Base-by-base conservation (phyloP, 2,113 vertebrate species). In the Notarius lentiginosus region DNA sequence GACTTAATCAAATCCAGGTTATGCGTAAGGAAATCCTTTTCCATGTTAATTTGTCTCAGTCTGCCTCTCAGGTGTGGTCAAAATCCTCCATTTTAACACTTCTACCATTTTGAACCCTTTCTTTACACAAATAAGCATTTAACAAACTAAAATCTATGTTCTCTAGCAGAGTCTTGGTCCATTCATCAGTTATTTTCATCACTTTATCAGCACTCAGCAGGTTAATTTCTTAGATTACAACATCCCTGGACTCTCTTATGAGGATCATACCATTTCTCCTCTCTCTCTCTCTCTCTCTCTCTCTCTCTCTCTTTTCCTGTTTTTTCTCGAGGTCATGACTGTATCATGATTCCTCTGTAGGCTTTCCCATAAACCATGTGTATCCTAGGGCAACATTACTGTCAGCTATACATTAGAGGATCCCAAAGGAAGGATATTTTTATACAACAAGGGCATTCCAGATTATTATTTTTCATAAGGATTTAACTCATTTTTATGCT, bases 301-400 rank as follows among this genome's bases (percentile, higher is more conserved):
- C n/a, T n/a, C n/a, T n/a, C n/a, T n/a, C n/a, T n/a, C n/a, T n/a
- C n/a, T n/a, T n/a, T n/a, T n/a, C 34, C 34, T 34, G 20, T 3
- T 76, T 18, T 53, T 22, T 49, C 49, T 77, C 22, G 55, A 77
- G 75, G 75, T 77, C 75, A 53, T 53, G 49, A 51, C 73, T 2
- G 73, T 76, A 77, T 77, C 49, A 5, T 77, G 75, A 77, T 77
- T 77, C 51, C 75, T 24, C 49, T 77, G 49, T 53, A 77, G 75
- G 24, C 49, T n/a, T 53, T 53, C 75, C 73, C 47, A 76, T 76
- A 76, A 76, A 76, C 22, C 73, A n/a, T 3, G 27, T 53, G 24
- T 77, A 15, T 77, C 49, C 49, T 5, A 2, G 24, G 75, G 22
- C 75, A 55, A 17, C 49, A 77, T 77, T 14, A 27, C 24, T 14